Evolutionary conservation across 2,888 invertebrate genomes (phyloP).

Genomic region (Polia nebulosa): DNA sequence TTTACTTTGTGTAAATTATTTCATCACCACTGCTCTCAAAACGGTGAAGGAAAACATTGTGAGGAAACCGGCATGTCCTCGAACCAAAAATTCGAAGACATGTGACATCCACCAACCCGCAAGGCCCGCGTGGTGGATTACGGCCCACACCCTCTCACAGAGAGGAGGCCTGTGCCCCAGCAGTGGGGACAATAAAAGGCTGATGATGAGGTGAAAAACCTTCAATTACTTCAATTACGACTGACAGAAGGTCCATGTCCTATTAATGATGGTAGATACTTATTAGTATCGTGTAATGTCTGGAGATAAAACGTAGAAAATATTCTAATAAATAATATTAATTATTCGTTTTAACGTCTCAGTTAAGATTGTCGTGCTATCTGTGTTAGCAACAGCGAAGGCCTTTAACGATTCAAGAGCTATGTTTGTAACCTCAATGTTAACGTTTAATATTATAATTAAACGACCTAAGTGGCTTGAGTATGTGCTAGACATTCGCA

Average conservation of each 20-base stretch:
- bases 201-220: too few relatives aligned
- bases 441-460: constrained; percentile 37
- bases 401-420: constrained; percentile 4
- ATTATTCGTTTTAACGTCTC: constrained; percentile 24
- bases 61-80: too few relatives aligned
- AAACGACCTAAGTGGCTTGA: constrained; percentile 16
- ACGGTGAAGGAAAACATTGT: too few relatives aligned
- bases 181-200: too few relatives aligned
- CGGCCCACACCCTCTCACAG: too few relatives aligned
- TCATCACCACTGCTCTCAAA: too few relatives aligned
- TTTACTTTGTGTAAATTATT: too few relatives aligned
- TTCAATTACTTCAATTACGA: constrained; percentile 7
- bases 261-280: constrained; percentile 35
- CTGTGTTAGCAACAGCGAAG: neutral
- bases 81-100: too few relatives aligned
- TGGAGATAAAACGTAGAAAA: constrained; percentile 34
- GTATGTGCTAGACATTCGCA: constrained; percentile 31
- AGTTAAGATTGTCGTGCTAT: constrained; percentile 4
- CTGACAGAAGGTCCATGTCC: constrained; percentile 21
- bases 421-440: constrained; percentile 27
- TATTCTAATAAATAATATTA: constrained; percentile 26
- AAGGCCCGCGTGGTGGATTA: too few relatives aligned
- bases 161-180: too few relatives aligned
- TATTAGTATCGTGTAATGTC: constrained; percentile 28
- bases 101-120: too few relatives aligned